Base-by-base conservation (phyloP, 1,140 invertebrate species). In the Zaprionus taronus region DNA sequence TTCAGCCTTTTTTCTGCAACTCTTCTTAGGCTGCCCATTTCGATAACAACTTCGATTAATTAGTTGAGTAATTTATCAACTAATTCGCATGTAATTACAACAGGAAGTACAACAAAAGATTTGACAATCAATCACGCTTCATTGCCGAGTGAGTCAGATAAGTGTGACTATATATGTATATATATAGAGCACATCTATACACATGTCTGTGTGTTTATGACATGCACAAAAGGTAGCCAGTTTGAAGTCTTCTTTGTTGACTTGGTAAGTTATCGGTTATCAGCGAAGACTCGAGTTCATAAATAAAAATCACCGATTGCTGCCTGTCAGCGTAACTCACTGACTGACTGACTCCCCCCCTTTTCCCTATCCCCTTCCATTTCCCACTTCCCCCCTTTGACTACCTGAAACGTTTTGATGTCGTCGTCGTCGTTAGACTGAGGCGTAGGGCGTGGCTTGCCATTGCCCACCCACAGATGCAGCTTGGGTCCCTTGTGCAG, bases 401-500 rank as follows among this genome's bases (percentile, higher is more conserved):
- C 31, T 87, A 89, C 84, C 84, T 89, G 84, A 49, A 90, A 89
- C 56, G 20, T 64, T 72, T 83, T 79, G 60, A 74, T 64, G 44
- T 89, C 84, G 62, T 89, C 84, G 34, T 77, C 74, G 24, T 87
- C 77, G 24, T 87, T 72, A 1, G 20, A 56, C 22, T 49, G 56
- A 1, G 49, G 67, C 38, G 68, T 31, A 0, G 26, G 51, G n/a
- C 68, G 80, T 20, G 41, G 41, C 28, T 84, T 81, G 34, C 61
- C 68, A 26, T 70, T 82, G 41, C 87, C 84, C 66, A 79, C 72
- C 34, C 73, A 76, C 9, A 89, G 79, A 28, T 72, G 89, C 5
- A 92, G 72, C 75, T 92, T 92, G 20, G 91, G 91, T 58, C 73
- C 71, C 56, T 82, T 85, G 74, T 91, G 80, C 62, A 84, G 51